These are phyloP conservation scores for Carterocephalus palaemon DNA, from an alignment of 2,888 invertebrate species.

Conservation along the genomic window DNA sequence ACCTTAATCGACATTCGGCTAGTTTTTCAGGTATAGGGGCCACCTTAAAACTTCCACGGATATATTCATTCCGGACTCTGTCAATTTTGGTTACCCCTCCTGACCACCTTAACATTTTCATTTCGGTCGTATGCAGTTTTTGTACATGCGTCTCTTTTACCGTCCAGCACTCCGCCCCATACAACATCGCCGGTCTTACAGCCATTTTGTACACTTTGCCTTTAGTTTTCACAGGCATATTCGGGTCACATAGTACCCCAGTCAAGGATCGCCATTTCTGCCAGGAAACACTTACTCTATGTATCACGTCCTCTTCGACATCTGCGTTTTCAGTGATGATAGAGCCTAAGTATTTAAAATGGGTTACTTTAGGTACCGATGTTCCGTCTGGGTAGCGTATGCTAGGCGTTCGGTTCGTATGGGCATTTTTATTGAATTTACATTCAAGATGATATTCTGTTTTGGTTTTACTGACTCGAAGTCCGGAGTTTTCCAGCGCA, in stretches of 20 bases:
- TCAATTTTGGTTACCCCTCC: conserved; percentile 21
- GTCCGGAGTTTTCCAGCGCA: neutral
- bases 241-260: neutral
- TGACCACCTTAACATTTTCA: conserved; percentile 22
- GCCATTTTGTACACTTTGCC: conserved; percentile 1
- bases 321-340: no score
- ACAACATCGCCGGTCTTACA: neutral
- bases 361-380: no score
- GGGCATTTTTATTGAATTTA: no score
- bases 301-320: no score
- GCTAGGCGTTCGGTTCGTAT: no score
- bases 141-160: conserved; percentile 27
- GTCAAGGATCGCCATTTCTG: no score
- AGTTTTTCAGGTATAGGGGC: conserved; percentile 8
- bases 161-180: conserved; percentile 4
- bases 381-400: no score
- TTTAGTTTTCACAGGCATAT: conserved; percentile 1
- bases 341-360: no score
- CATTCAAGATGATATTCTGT: no score
- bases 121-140: conserved; percentile 28
- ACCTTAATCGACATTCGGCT: neutral
- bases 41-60: conserved; percentile 13
- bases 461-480: neutral
- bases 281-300: no score
- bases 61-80: conserved; percentile 23